Evolutionary conservation across 2,888 invertebrate genomes (phyloP), one percentile per base, ranked within the genome.

Genomic region (Drosophila basisetae): DNA sequence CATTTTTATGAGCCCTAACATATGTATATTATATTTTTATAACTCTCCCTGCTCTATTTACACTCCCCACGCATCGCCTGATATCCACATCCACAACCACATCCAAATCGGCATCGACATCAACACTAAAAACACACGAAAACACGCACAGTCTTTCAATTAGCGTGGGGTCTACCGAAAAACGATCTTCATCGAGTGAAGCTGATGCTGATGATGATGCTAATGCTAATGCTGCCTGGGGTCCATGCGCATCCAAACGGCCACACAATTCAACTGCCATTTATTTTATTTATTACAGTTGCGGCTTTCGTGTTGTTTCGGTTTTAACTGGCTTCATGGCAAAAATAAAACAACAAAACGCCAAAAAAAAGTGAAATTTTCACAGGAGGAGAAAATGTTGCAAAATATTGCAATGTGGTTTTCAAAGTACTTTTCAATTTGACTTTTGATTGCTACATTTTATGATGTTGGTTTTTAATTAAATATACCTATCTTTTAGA

Each of bases 311-410:
- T 69, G 65, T 63, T 68, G 28, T 49, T 67, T 13, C 47, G 62
- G 49, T 61, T 68, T 68, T 78, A 85, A 80, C 84, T 76, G 62
- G 84, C 79, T 84, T 76, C 60, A 73, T 64, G 49, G 72, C 76
- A 5, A 16, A 37, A 11, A 25, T 39, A 39, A 39, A 81, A 90
- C 30, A 31, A 84, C 13, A 13, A 25, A 54, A 16, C 16, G 25
- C 10, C 11, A 16, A 28, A 13, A 55, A 89, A 90, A 87, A 87
- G 89, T 90, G 86, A 87, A 90, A 87, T 77, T 90, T 87, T 83
- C 83, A 76, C 86, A 81, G 68, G 43, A 69, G 78, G 78, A 90
- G 86, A 90, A 89, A 89, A 79, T 83, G 80, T 75, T 83, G 79
- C 81, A 88, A 86, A 77, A 77, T 73, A 78, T 64, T 33, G 54